Evolutionary conservation across 2,888 invertebrate species (phyloP), one percentile per base, ranked within the genome.

Genomic region (Anodontia alba): DNA sequence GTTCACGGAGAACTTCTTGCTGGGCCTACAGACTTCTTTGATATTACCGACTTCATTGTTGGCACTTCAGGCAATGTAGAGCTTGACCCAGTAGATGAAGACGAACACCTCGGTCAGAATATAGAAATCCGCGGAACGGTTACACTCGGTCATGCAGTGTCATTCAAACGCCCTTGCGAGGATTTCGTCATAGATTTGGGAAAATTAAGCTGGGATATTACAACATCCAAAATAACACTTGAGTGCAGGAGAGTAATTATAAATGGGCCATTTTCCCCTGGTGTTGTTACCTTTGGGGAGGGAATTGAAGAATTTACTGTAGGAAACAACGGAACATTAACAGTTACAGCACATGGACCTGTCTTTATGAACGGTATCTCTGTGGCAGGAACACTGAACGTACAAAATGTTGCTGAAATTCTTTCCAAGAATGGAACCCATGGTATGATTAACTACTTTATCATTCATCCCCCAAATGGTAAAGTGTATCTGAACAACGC

Each of bases 191-290:
- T 88, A 5, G 82, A 83, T 31, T 77, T 71, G 2, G 88, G 88
- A 17, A 38, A 42, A 5, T 46, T 90, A 0, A 70, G 70, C 0
- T 89, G 87, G 89, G 81, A 84, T 1, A 73, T 54, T 0, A 81
- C 78, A 1, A 43, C 2, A 33, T 33, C 66, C 10, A 75, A 67
- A n/a, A 75, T 86, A 15, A 84, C 73, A n/a, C 36, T 90, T 33
- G 87, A 87, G 70, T 90, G 90, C 81, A 46, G 38, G 10, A 73
- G 51, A 20, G 84, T 90, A 17, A 81, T 80, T 66, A 84, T 90
- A 26, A 88, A 90, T 74, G 86, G 86, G 12, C 43, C 51, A 2
- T 88, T 90, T 73, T 54, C 80, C 12, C 84, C 88, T 7, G 87
- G 86, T 17, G 78, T 31, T 17, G 76, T 90, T 7, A 74, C 79